phyloP scores from a whole-genome alignment of 2,888 invertebrate genomes.

The Hydrotaea cyrtoneurina region DNA sequence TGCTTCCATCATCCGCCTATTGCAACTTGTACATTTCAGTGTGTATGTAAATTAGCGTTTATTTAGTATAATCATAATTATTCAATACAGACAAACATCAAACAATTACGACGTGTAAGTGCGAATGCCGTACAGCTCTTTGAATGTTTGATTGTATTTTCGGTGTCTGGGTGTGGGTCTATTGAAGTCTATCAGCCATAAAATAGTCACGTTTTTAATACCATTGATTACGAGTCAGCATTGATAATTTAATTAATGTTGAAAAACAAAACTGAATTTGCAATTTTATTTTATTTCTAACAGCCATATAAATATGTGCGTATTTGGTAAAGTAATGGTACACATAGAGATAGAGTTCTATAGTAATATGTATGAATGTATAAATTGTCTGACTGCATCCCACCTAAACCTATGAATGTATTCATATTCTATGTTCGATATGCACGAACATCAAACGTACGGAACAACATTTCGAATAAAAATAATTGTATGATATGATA shows the following conservation, averaged over 20 bases:
- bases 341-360: neutral
- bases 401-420: too few relatives aligned
- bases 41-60: slow-evolving; percentile 58
- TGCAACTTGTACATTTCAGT: neutral
- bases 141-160: slow-evolving; percentile 10
- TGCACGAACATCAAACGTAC: too few relatives aligned
- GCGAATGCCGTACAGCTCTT: neutral
- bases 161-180: neutral
- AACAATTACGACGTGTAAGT: slow-evolving; percentile 42
- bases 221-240: slow-evolving; percentile 56
- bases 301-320: neutral
- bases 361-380: too few relatives aligned
- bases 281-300: too few relatives aligned
- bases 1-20: neutral
- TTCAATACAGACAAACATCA: slow-evolving; percentile 60
- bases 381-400: too few relatives aligned
- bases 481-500: too few relatives aligned
- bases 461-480: too few relatives aligned
- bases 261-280: slow-evolving; percentile 31
- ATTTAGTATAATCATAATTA: slow-evolving; percentile 65
- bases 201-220: slow-evolving; percentile 63
- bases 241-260: slow-evolving; percentile 66
- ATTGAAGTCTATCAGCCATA: slow-evolving; percentile 60
- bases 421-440: too few relatives aligned
- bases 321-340: too few relatives aligned